Evolutionary conservation across 2,113 vertebrate genomes (phyloP).

Genomic region (Emydocephalus ijimae): DNA sequence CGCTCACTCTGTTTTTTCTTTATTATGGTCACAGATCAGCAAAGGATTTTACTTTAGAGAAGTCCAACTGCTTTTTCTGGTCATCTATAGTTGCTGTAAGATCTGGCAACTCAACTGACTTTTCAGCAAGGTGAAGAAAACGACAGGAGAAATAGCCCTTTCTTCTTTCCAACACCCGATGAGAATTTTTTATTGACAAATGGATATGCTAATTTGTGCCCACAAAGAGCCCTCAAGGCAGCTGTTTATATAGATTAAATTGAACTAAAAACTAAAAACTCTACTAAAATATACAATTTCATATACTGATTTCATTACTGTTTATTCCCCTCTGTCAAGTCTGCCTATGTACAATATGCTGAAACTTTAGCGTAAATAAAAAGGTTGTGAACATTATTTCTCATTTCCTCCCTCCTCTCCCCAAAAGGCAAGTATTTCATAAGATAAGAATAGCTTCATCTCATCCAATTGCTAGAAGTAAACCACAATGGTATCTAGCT

Average conservation of each 20-base stretch:
- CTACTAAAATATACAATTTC: not conserved
- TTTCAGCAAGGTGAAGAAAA: not conserved
- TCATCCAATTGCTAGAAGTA: not conserved
- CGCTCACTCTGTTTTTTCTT: not conserved
- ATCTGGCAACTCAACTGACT: not conserved
- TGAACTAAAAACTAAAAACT: not conserved
- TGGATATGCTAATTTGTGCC: not conserved
- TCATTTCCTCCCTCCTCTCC: not conserved
- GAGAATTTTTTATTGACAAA: not conserved
- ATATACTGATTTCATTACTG: not conserved
- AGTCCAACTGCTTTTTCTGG: not conserved
- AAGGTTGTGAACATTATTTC: not conserved
- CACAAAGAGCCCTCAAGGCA: not conserved
- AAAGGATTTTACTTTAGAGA: not conserved
- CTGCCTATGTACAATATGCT: not conserved
- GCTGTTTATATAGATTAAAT: not conserved
- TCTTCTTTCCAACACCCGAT: not conserved
- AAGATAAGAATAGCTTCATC: not conserved
- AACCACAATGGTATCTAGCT: not conserved
- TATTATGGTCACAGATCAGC: not conserved
- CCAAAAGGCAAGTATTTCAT: not conserved
- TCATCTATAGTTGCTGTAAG: not conserved
- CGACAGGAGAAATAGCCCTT: not conserved
- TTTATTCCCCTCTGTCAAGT: not conserved
- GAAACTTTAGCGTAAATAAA: not conserved